These are phyloP conservation scores for Tethea ocularis DNA, from an alignment of 2,888 invertebrate species.

Conservation along the genomic window DNA sequence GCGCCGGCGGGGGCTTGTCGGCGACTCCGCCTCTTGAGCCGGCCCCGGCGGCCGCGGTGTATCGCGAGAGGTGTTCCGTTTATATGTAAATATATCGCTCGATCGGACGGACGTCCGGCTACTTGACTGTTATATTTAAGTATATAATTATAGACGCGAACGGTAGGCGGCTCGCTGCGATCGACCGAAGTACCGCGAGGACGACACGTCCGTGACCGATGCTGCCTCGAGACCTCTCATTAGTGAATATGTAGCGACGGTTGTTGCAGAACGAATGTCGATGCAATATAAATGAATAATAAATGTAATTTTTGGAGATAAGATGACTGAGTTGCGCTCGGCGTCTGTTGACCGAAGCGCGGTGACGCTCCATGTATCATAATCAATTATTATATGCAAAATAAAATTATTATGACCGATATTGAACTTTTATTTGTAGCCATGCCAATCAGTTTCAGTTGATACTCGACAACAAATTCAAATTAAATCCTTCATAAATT, in stretches of 20 bases:
- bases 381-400: constrained; percentile 83
- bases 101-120: constrained; percentile 72
- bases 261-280: constrained; percentile 71
- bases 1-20: constrained; percentile 35
- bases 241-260: constrained; percentile 81
- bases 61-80: constrained; percentile 60
- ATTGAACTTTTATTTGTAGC: constrained; percentile 31
- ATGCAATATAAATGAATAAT: constrained; percentile 79
- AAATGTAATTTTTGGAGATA: constrained; percentile 74
- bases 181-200: constrained; percentile 56
- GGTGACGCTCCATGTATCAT: constrained; percentile 79
- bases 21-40: constrained; percentile 38
- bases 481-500: no score
- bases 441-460: no score
- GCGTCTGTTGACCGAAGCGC: constrained; percentile 57
- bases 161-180: constrained; percentile 64
- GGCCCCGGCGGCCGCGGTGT: constrained; percentile 41
- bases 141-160: constrained; percentile 66
- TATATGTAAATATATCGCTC: constrained; percentile 76
- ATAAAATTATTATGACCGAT: constrained; percentile 81
- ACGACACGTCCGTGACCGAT: constrained; percentile 63
- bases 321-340: constrained; percentile 53
- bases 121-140: constrained; percentile 80
- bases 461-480: no score
- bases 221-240: constrained; percentile 80